These are phyloP conservation scores for Pantherophis vulpinus DNA, from an alignment of 2,797 vertebrate species.

Conservation along the genomic window DNA sequence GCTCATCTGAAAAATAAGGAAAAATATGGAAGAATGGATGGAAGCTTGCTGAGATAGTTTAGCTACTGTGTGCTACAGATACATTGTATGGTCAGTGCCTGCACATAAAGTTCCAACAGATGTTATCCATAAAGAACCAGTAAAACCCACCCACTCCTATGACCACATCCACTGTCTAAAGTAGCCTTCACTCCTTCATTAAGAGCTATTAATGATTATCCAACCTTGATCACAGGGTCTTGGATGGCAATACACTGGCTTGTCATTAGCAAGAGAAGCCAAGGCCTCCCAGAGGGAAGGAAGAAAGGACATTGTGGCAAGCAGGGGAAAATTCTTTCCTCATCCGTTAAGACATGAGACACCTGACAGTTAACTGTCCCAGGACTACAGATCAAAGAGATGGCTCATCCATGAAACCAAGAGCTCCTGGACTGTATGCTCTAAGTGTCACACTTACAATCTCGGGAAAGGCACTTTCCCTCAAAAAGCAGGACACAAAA, in stretches of 20 bases:
- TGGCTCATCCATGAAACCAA: background rate
- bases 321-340: fast-evolving
- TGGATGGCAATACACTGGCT: background rate
- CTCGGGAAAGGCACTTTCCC: background rate
- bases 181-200: background rate
- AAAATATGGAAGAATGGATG: background rate
- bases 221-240: background rate
- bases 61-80: background rate
- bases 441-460: too few relatives aligned
- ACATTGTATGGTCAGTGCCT: background rate
- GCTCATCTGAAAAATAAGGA: background rate
- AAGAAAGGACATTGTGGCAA: background rate
- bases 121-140: background rate
- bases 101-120: background rate
- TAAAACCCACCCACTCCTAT: background rate
- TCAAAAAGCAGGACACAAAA: background rate
- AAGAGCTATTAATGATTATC: background rate
- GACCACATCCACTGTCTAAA: background rate
- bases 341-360: background rate
- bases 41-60: background rate
- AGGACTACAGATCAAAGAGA: background rate
- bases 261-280: background rate
- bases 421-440: background rate
- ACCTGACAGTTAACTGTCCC: background rate
- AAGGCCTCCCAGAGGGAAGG: background rate